Conservation (phyloP, 2,113 vertebrate genomes). For the Cacatua alba region DNA sequence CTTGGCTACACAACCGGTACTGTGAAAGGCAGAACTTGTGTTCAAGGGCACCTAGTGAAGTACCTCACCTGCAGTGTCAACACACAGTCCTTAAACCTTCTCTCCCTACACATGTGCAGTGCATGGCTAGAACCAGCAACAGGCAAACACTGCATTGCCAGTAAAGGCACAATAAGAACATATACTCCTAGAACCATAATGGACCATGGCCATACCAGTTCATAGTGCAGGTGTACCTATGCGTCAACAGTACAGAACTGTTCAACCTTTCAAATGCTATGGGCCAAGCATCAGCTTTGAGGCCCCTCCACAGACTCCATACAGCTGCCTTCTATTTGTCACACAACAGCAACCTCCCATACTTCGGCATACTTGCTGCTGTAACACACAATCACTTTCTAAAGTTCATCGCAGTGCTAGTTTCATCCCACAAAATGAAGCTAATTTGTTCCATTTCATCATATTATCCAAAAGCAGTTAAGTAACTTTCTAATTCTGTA, state of each 20-base stretch:
- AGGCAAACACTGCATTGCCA: neutral
- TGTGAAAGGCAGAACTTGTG: neutral
- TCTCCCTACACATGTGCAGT: fast-evolving
- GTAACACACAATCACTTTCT: neutral
- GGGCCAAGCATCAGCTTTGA: neutral
- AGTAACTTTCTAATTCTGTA: neutral
- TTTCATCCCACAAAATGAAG: neutral
- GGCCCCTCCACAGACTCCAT: fast-evolving
- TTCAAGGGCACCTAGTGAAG: neutral
- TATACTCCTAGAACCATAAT: neutral
- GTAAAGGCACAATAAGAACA: neutral
- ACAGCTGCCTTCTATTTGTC: neutral
- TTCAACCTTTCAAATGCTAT: neutral
- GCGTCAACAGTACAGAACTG: fast-evolving
- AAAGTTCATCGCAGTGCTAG: neutral
- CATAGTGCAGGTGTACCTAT: too few relatives aligned
- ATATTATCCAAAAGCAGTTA: neutral
- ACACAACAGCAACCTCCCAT: neutral
- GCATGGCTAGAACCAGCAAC: fast-evolving
- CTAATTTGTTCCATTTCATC: neutral
- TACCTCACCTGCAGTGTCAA: neutral
- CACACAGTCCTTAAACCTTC: neutral
- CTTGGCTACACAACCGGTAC: too few relatives aligned
- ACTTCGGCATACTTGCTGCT: neutral
- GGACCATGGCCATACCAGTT: neutral